Conservation (phyloP, 2,113 vertebrate species). For the Nerophis lumbriciformis region DNA sequence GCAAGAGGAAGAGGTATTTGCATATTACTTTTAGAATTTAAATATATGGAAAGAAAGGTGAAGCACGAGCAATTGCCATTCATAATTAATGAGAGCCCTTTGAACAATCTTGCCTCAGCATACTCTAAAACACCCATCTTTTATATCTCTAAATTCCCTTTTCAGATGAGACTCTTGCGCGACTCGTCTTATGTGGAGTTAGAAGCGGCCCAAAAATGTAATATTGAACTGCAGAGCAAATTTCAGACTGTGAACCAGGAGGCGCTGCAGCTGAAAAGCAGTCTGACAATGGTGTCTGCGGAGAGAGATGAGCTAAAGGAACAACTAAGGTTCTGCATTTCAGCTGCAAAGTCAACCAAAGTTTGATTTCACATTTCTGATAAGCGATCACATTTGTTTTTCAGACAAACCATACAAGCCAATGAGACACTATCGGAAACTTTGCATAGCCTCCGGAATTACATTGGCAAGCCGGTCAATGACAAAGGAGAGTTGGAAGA, state of each 20-base stretch:
- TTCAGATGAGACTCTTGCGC: conserved; percentile 54
- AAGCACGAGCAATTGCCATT: neutral
- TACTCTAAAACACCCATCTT: conserved; percentile 10
- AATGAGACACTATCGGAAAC: conserved; percentile 66
- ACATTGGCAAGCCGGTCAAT: conserved; percentile 67
- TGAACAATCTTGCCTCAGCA: neutral
- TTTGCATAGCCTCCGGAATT: conserved; percentile 70
- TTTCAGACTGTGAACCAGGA: conserved; percentile 56
- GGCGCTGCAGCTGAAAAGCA: conserved; percentile 51
- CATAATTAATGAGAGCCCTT: neutral
- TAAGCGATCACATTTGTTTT: conserved; percentile 19
- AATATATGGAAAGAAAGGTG: neutral
- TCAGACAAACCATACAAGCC: conserved; percentile 61
- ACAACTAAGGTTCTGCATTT: conserved; percentile 61
- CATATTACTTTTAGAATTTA: conserved; percentile 3
- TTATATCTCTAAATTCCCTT: conserved; percentile 10
- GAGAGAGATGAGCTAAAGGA: conserved; percentile 66
- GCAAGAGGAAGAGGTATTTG: conserved; percentile 51
- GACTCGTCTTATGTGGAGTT: conserved; percentile 47
- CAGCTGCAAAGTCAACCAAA: conserved; percentile 7
- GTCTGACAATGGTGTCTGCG: conserved; percentile 45
- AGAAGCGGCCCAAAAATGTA: conserved; percentile 28
- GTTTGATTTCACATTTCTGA: conserved; percentile 19
- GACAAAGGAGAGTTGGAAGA: conserved; percentile 60
- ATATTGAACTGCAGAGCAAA: conserved; percentile 51